Percentiles rank a stretch among this genome's conserved stretches.
Evolutionary conservation across 2,113 vertebrate genomes (phyloP).

Genomic region (Symphodus melops): DNA sequence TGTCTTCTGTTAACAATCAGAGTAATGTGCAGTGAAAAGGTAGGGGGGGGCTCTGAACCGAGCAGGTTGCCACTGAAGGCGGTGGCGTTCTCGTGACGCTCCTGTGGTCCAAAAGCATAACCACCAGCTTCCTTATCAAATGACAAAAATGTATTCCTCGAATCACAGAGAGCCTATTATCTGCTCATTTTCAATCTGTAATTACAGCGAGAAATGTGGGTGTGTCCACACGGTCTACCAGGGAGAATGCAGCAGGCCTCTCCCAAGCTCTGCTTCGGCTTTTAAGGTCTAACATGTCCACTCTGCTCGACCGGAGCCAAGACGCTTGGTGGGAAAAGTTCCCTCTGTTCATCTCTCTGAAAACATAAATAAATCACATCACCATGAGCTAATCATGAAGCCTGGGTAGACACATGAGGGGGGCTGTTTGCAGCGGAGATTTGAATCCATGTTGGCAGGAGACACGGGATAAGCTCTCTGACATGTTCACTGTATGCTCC

Average conservation of each 20-base stretch:
- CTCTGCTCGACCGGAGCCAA: slow-evolving; percentile 75
- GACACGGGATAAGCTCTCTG: slow-evolving; percentile 46
- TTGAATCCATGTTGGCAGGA: slow-evolving; percentile 58
- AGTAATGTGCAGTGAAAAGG: too few relatives aligned
- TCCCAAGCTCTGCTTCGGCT: slow-evolving; percentile 60
- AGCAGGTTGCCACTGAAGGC: slow-evolving; percentile 3
- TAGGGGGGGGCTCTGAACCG: too few relatives aligned
- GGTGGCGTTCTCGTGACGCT: slow-evolving; percentile 27
- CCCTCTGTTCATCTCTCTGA: slow-evolving; percentile 75
- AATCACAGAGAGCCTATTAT: slow-evolving; percentile 64
- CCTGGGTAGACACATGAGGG: slow-evolving; percentile 35
- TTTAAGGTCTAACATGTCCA: slow-evolving; percentile 67
- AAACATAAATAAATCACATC: slow-evolving; percentile 85
- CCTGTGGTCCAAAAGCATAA: slow-evolving; percentile 28
- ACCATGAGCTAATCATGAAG: slow-evolving; percentile 80
- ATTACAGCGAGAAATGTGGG: slow-evolving; percentile 76
- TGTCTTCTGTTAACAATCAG: too few relatives aligned
- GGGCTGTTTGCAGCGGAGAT: slow-evolving; percentile 60
- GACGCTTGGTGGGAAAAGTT: slow-evolving; percentile 82
- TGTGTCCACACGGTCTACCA: slow-evolving; percentile 71
- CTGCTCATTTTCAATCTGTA: slow-evolving; percentile 67
- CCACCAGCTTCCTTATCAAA: slow-evolving; percentile 45
- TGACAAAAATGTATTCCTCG: slow-evolving; percentile 61
- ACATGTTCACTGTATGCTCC: slow-evolving; percentile 55
- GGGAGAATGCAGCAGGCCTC: slow-evolving; percentile 65